Evolutionary conservation across 2,113 vertebrate genomes (phyloP).

Genomic region (Arenaria interpres): DNA sequence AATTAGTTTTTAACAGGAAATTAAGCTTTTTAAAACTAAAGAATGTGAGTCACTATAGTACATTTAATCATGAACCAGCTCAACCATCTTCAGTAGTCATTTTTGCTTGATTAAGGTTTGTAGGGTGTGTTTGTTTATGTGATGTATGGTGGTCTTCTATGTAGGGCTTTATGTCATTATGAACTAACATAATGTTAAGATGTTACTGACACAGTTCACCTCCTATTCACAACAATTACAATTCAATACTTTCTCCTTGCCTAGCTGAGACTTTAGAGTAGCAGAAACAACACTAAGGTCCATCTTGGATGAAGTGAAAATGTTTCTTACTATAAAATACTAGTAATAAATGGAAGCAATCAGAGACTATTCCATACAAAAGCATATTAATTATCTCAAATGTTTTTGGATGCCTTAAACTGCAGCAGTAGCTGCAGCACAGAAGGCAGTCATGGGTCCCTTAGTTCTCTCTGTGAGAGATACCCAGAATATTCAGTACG

Average conservation of each 20-base stretch:
- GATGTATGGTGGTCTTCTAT: neutral
- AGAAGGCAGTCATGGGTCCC: neutral
- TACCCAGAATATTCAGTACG: neutral
- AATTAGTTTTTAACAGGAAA: neutral
- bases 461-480: neutral
- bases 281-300: neutral
- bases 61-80: neutral
- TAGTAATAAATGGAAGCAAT: neutral
- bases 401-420: neutral
- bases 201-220: neutral
- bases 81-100: neutral
- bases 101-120: neutral
- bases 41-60: neutral
- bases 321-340: neutral
- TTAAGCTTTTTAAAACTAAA: neutral
- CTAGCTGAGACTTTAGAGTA: neutral
- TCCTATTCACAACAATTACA: neutral
- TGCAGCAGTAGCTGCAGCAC: neutral
- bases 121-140: neutral
- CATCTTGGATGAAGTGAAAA: neutral
- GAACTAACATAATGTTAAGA: neutral
- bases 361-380: neutral
- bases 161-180: neutral
- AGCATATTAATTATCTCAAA: neutral
- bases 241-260: neutral